A percentile compares a stretch with the other conserved stretches of the same genome.
These are phyloP conservation scores for Otolemur garnettii DNA, from an alignment of 2,113 vertebrate species.

Conservation along the genomic window DNA sequence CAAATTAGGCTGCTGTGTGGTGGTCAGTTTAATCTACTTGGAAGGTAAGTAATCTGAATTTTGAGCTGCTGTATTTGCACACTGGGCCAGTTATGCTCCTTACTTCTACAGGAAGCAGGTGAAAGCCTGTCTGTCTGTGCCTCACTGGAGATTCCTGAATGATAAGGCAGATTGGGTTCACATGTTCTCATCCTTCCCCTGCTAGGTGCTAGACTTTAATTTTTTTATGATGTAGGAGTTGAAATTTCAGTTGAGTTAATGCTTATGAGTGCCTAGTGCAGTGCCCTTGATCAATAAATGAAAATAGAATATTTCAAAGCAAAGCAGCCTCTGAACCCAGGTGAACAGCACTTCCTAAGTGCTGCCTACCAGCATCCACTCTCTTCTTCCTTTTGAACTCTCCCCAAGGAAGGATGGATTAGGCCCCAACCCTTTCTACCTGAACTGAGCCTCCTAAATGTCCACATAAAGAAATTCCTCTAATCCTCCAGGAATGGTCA, in stretches of 20 bases:
- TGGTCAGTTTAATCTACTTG: constrained; percentile 7
- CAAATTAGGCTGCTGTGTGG: neutral
- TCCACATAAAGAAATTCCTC: constrained; percentile 72
- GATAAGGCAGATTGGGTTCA: neutral
- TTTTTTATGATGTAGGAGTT: constrained; percentile 29
- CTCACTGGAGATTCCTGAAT: neutral
- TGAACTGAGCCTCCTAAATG: constrained; percentile 75
- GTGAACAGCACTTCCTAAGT: neutral
- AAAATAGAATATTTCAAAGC: constrained; percentile 41
- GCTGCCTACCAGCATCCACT: neutral
- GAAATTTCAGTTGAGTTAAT: constrained; percentile 18
- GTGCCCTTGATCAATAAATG: constrained; percentile 12
- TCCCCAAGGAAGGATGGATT: constrained; percentile 69
- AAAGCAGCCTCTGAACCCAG: constrained; percentile 5
- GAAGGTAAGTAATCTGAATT: constrained; percentile 20
- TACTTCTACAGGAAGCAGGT: neutral
- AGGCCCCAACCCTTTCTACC: constrained; percentile 79
- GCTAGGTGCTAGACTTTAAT: neutral
- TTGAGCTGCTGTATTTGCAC: neutral
- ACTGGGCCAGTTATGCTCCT: neutral
- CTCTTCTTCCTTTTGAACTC: constrained; percentile 79
- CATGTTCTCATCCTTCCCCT: constrained; percentile 42
- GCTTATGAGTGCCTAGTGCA: neutral
- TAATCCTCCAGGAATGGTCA: constrained; percentile 74
- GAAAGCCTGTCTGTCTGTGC: neutral